phyloP scores from a whole-genome alignment of 64 coral and sea anemone genomes.

The Montipora foliosa region DNA sequence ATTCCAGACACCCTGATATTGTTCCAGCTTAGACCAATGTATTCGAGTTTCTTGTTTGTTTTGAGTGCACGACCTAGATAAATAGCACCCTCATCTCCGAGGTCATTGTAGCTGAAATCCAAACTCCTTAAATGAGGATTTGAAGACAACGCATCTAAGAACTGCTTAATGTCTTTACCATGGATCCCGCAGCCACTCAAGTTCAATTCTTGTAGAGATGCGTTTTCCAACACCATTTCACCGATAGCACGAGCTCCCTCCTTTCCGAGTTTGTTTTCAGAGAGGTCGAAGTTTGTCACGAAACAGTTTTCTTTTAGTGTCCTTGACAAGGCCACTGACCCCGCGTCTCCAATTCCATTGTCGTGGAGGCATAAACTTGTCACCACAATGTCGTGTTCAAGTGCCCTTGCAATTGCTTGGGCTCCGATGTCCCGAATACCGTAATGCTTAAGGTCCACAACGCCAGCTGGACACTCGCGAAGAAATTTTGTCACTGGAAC shows the following conservation, averaged over 20 bases:
- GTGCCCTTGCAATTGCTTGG: slow-evolving; percentile 42
- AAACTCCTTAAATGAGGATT: slow-evolving; percentile 49
- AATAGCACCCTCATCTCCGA: slow-evolving; percentile 45
- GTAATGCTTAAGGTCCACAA: slow-evolving; percentile 61
- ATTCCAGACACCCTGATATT: slow-evolving; percentile 23
- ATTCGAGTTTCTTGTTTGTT: slow-evolving; percentile 29
- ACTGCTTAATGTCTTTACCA: slow-evolving; percentile 58
- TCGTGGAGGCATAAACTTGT: slow-evolving; percentile 33
- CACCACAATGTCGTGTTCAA: slow-evolving; percentile 49
- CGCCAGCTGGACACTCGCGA: slow-evolving; percentile 6
- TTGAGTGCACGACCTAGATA: slow-evolving; percentile 20
- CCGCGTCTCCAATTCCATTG: slow-evolving; percentile 37
- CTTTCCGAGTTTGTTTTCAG: slow-evolving; percentile 48
- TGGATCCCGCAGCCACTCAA: slow-evolving; percentile 44
- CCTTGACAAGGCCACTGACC: slow-evolving; percentile 31
- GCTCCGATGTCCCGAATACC: slow-evolving; percentile 58
- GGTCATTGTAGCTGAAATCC: slow-evolving; percentile 54
- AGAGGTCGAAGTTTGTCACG: slow-evolving; percentile 43
- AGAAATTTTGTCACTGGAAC: slow-evolving; percentile 59
- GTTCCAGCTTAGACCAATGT: slow-evolving; percentile 72
- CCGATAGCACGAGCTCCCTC: slow-evolving; percentile 39
- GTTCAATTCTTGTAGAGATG: slow-evolving; percentile 43
- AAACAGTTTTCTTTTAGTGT: slow-evolving; percentile 59
- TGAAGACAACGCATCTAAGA: slow-evolving; percentile 23
- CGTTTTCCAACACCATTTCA: slow-evolving; percentile 48